A percentile compares a stretch with the other conserved stretches of the same genome.
These are phyloP conservation scores for Tamandua tetradactyla DNA, from an alignment of 2,797 vertebrate species.

Conservation along the genomic window DNA sequence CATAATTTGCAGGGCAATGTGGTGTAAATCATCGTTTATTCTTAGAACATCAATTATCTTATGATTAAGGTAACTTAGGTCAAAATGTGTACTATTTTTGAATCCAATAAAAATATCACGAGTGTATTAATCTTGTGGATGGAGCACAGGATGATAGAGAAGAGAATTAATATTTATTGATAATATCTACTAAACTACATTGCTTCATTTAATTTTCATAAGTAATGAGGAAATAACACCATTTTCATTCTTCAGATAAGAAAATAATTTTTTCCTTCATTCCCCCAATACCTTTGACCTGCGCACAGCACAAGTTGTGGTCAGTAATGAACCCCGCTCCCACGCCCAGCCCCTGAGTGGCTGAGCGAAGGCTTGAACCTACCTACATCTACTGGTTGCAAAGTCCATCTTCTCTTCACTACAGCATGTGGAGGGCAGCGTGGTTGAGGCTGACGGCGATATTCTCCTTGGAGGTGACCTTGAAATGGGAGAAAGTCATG, in stretches of 20 bases:
- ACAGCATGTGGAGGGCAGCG: neutral
- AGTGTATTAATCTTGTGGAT: neutral
- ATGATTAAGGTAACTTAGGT: neutral
- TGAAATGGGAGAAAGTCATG: neutral
- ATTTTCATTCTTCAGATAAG: neutral
- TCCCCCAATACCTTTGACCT: neutral
- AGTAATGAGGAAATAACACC: neutral
- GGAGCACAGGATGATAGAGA: neutral
- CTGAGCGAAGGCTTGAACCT: neutral
- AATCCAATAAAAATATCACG: slow-evolving; percentile 14
- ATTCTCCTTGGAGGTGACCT: neutral
- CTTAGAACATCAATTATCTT: neutral
- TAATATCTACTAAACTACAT: neutral
- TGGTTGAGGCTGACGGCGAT: neutral
- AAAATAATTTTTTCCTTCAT: neutral
- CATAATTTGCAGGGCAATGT: neutral
- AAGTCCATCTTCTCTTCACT: neutral
- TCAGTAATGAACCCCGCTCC: neutral
- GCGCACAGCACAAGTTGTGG: neutral
- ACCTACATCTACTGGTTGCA: neutral
- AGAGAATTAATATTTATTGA: neutral
- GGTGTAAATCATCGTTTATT: neutral
- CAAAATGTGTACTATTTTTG: neutral
- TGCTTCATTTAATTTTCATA: neutral
- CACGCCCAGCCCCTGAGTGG: neutral